phyloP scores from a whole-genome alignment of 2,888 invertebrate genomes.

The Aleiodes alternator region DNA sequence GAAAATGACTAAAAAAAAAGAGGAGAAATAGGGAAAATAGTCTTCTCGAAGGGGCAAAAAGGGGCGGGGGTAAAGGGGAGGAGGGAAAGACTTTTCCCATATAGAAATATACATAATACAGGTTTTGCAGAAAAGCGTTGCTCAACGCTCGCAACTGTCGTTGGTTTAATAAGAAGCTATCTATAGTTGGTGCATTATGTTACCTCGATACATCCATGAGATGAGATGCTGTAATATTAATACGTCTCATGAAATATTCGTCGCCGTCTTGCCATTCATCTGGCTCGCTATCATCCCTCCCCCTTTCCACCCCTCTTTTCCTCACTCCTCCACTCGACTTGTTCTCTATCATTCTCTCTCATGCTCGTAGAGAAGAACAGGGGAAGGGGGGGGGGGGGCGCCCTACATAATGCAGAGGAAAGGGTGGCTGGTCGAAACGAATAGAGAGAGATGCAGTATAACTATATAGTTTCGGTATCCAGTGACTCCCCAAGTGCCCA shows the following conservation, averaged over 20 bases:
- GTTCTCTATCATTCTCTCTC: too few species aligned
- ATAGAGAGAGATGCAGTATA: slow-evolving; percentile 1
- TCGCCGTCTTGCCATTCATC: slow-evolving; percentile 74
- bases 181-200: slow-evolving; percentile 76
- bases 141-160: slow-evolving; percentile 59
- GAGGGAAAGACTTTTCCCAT: background rate
- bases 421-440: slow-evolving; percentile 32
- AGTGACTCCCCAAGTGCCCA: slow-evolving; percentile 49
- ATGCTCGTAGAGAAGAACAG: too few species aligned
- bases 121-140: slow-evolving; percentile 47
- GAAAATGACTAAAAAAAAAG: background rate
- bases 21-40: background rate
- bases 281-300: slow-evolving; percentile 57
- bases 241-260: slow-evolving; percentile 74
- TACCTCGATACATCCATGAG: slow-evolving; percentile 75
- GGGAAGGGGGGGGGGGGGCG: slow-evolving; percentile 58
- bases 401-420: slow-evolving; percentile 54
- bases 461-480: slow-evolving; percentile 10
- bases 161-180: slow-evolving; percentile 77
- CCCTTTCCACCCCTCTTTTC: slow-evolving; percentile 32
- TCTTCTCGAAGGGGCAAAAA: slow-evolving; percentile 7
- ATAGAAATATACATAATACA: slow-evolving; percentile 22
- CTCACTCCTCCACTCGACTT: slow-evolving; percentile 42
- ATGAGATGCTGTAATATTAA: slow-evolving; percentile 75
- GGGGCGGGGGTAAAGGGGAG: background rate